These are phyloP conservation scores for Micropterix aruncella DNA, from an alignment of 2,888 invertebrate genomes.

Conservation along the genomic window DNA sequence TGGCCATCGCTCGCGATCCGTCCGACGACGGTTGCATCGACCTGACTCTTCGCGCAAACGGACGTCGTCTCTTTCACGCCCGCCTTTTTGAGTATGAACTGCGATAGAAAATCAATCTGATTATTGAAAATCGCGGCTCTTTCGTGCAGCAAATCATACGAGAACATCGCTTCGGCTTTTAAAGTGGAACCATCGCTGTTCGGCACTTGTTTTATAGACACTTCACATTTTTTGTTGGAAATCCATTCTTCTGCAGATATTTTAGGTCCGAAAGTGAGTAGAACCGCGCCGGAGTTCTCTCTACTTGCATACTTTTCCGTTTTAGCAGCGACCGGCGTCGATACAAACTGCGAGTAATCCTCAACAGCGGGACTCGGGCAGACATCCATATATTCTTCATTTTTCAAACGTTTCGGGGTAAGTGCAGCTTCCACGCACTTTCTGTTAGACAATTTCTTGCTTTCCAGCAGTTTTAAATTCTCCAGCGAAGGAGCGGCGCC, in stretches of 20 bases:
- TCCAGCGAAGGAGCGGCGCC: constrained; percentile 46
- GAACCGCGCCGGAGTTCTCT: constrained; percentile 44
- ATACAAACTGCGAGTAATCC: not conserved
- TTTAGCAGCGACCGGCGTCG: constrained; percentile 12
- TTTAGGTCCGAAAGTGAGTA: constrained; percentile 42
- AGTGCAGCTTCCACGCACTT: not conserved
- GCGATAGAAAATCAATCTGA: constrained; percentile 31
- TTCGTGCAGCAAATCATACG: constrained; percentile 34
- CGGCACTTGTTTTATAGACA: constrained; percentile 31
- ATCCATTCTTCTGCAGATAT: constrained; percentile 23
- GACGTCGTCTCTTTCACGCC: constrained; percentile 25
- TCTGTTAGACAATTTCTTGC: constrained; percentile 30
- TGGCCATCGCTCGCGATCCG: constrained; percentile 63
- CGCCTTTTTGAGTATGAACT: constrained; percentile 30
- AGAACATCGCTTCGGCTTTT: constrained; percentile 21
- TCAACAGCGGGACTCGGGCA: not conserved
- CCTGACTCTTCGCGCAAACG: constrained; percentile 33
- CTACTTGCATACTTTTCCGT: constrained; percentile 30
- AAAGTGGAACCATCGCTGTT: constrained; percentile 31
- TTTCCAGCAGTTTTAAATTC: constrained; percentile 44
- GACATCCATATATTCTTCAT: not conserved
- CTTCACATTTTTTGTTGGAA: constrained; percentile 14
- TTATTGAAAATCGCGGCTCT: constrained; percentile 29
- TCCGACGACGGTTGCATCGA: constrained; percentile 42
- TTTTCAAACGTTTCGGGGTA: not conserved